Evolutionary conservation across 2,113 vertebrate genomes (phyloP).

Genomic region (Leucoraja erinaceus): DNA sequence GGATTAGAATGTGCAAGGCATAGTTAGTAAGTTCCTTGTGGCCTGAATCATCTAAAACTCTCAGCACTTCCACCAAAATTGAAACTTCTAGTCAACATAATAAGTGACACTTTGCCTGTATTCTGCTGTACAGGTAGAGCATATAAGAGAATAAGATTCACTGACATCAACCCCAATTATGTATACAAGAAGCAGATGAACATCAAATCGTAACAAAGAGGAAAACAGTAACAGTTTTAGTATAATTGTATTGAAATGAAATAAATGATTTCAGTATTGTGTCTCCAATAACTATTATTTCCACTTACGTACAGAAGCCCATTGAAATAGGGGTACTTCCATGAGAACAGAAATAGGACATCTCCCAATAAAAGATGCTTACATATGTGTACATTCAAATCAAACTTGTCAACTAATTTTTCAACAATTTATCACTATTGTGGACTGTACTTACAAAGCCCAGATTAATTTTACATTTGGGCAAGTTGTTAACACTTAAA

Average conservation of each 20-base stretch:
- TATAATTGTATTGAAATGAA: slow-evolving; percentile 35
- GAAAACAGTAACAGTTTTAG: slow-evolving; percentile 46
- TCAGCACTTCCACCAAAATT: neutral
- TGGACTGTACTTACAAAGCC: neutral
- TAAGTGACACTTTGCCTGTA: neutral
- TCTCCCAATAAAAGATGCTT: neutral
- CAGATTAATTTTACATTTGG: neutral
- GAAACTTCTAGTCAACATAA: neutral
- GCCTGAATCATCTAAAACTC: neutral
- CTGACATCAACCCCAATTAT: slow-evolving; percentile 43
- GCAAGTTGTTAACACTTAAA: neutral
- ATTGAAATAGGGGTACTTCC: slow-evolving; percentile 39
- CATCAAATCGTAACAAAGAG: slow-evolving; percentile 49
- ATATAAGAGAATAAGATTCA: neutral
- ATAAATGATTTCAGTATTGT: slow-evolving; percentile 46
- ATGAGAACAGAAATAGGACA: slow-evolving; percentile 41
- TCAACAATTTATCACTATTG: neutral
- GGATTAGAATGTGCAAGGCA: no score
- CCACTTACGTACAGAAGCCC: slow-evolving; percentile 48
- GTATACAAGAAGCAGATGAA: slow-evolving; percentile 55
- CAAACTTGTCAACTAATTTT: neutral
- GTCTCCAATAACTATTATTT: slow-evolving; percentile 40
- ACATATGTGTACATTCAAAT: neutral
- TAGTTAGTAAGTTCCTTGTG: no score
- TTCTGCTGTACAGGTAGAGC: neutral